Evolutionary conservation across 2,797 vertebrate genomes (phyloP).

Genomic region (Sorex maritimensis): DNA sequence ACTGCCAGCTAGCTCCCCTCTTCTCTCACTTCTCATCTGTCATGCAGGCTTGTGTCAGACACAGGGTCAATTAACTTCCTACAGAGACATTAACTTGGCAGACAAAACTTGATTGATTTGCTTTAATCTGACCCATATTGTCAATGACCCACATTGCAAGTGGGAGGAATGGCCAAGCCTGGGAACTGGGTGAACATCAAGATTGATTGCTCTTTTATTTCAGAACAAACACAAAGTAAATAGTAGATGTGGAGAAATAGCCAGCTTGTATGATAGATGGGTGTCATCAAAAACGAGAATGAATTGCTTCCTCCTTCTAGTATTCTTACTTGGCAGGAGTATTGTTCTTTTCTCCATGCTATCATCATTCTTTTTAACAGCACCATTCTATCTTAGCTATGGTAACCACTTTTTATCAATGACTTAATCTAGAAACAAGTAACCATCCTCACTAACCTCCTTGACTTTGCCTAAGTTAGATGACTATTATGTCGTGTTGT

Average conservation of each 20-base stretch:
- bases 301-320: slow-evolving; percentile 38
- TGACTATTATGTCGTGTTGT: neutral
- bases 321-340: neutral
- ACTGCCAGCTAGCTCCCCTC: slow-evolving; percentile 34
- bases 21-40: slow-evolving; percentile 78
- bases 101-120: slow-evolving; percentile 83
- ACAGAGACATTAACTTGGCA: slow-evolving; percentile 79
- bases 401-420: neutral
- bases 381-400: neutral
- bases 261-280: slow-evolving; percentile 67
- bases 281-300: slow-evolving; percentile 45
- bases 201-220: slow-evolving; percentile 79
- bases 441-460: neutral
- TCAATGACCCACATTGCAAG: slow-evolving; percentile 60
- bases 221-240: slow-evolving; percentile 71
- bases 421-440: neutral
- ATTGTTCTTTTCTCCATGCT: neutral
- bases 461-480: neutral
- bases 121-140: slow-evolving; percentile 74
- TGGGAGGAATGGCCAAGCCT: slow-evolving; percentile 56
- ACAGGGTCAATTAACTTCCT: slow-evolving; percentile 85
- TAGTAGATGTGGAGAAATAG: slow-evolving; percentile 61
- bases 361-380: slow-evolving; percentile 13
- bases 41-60: slow-evolving; percentile 70
- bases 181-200: slow-evolving; percentile 35